Percentiles rank a stretch among this genome's conserved stretches.
phyloP scores from a whole-genome alignment of 2,888 invertebrate species.

The Phanerotoma sp. region DNA sequence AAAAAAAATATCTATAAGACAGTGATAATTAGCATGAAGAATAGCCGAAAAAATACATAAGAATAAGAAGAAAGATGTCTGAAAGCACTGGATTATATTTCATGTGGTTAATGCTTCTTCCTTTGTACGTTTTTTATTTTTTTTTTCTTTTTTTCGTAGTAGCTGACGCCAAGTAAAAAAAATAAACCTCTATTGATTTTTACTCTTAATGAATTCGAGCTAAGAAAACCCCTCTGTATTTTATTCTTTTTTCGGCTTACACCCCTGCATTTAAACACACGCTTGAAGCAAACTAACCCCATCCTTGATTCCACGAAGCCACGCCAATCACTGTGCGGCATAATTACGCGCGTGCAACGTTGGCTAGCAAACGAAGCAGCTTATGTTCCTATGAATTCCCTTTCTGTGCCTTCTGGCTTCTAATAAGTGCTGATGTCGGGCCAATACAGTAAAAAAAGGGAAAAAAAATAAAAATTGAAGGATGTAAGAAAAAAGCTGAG shows the following conservation, averaged over 20 bases:
- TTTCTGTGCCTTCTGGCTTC: constrained; percentile 5
- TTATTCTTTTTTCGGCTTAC: constrained; percentile 22
- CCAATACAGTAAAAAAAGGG: not conserved
- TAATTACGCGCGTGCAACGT: constrained; percentile 52
- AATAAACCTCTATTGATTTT: constrained; percentile 54
- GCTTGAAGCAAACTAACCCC: constrained; percentile 37
- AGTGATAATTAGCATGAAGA: constrained; percentile 7
- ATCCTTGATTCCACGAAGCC: constrained; percentile 53
- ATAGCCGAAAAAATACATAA: constrained; percentile 20
- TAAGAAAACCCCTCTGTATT: constrained; percentile 47
- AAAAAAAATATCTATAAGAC: too few species aligned
- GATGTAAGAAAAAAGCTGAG: too few species aligned
- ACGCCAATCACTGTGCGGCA: constrained; percentile 57
- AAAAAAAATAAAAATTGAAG: constrained; percentile 14
- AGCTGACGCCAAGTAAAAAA: constrained; percentile 2
- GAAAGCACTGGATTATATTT: constrained; percentile 36
- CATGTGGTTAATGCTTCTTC: constrained; percentile 51
- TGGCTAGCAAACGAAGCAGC: constrained; percentile 43
- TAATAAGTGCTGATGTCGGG: constrained; percentile 1
- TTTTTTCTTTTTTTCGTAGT: constrained; percentile 16
- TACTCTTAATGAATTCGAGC: constrained; percentile 57
- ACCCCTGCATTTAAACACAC: constrained; percentile 19
- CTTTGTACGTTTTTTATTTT: constrained; percentile 49
- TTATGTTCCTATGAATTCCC: constrained; percentile 42
- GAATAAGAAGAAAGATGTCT: not conserved